Conservation (phyloP, 2,797 vertebrate genomes). For the Hybognathus amarus region DNA sequence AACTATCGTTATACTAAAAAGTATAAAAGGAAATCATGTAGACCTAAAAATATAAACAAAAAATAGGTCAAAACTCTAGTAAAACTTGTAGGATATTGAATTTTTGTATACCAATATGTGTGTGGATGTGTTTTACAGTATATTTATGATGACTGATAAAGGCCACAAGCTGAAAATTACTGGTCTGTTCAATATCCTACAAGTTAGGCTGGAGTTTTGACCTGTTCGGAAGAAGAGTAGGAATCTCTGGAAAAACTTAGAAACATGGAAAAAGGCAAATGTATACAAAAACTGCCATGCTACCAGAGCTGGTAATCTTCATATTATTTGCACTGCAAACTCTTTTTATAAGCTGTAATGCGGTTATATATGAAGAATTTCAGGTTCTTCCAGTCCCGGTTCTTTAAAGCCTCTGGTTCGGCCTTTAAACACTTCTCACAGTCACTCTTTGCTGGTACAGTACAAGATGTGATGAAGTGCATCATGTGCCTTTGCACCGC, state of each 20-base stretch:
- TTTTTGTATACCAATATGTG: background rate
- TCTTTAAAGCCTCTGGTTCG: slow-evolving; percentile 59
- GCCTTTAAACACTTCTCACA: slow-evolving; percentile 64
- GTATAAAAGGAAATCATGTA: background rate
- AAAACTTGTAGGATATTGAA: background rate
- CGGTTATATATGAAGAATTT: slow-evolving; percentile 57
- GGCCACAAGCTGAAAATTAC: background rate
- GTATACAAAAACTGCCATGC: background rate
- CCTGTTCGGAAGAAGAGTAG: background rate
- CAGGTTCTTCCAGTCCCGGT: slow-evolving; percentile 53
- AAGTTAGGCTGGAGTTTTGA: background rate
- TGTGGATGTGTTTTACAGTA: too few relatives aligned
- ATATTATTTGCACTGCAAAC: slow-evolving; percentile 37
- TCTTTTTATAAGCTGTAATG: slow-evolving; percentile 52
- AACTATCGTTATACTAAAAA: background rate
- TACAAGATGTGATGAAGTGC: slow-evolving; percentile 51
- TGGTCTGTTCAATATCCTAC: background rate
- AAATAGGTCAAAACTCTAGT: background rate
- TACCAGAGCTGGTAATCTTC: background rate
- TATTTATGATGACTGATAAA: background rate
- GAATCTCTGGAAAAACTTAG: background rate
- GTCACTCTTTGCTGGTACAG: slow-evolving; percentile 58
- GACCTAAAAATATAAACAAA: background rate
- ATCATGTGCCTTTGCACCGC: slow-evolving; percentile 53
- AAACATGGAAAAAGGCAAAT: background rate